Base-by-base conservation (phyloP, 30 jellyfish, hydroid and myxozoan genomes). In the Turritopsis dohrnii region DNA sequence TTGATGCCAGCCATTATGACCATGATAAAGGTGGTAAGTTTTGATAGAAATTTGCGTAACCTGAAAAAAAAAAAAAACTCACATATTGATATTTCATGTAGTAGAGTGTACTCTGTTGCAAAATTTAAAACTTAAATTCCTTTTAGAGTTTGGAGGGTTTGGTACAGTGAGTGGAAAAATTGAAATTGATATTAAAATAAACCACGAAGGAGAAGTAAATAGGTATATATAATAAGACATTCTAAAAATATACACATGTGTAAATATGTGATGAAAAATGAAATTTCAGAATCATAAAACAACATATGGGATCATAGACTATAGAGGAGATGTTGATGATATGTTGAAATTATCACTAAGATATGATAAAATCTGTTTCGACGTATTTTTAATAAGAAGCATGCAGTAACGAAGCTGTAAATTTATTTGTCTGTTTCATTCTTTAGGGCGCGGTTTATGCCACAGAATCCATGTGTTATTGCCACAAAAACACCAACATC, bases 401-500 rank as follows among this genome's bases (percentile, higher is more conserved):
- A n/a, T n/a, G n/a, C n/a, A n/a, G n/a, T n/a, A n/a, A n/a, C n/a
- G n/a, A n/a, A n/a, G n/a, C n/a, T n/a, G n/a, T n/a, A n/a, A n/a
- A n/a, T n/a, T n/a, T n/a, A n/a, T 0, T 0, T 60, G 81, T 25
- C 24, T 72, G 28, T 72, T 72, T 23, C 18, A 19, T 23, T 29
- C 18, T 86, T 54, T 75, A 95, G 99, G 84, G 99, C 99, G 21
- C 96, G 99, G 52, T 94, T 76, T 79, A 95, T 95, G 99, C 99
- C 99, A 17, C 99, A 95, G 72, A 95, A 95, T 71, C 99, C 99
- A 69, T 95, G 98, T 77, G 96, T 95, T 16, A 95, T 95, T 72
- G 99, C 99, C 28, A 95, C 99, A 26, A 95, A 95, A 75, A 89
- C 99, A 27, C 99, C 99, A 30, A 89, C 97, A 21, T 88, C 98